Evolutionary conservation across 2,888 invertebrate species (phyloP).

Genomic region (Argyresthia goedartella): DNA sequence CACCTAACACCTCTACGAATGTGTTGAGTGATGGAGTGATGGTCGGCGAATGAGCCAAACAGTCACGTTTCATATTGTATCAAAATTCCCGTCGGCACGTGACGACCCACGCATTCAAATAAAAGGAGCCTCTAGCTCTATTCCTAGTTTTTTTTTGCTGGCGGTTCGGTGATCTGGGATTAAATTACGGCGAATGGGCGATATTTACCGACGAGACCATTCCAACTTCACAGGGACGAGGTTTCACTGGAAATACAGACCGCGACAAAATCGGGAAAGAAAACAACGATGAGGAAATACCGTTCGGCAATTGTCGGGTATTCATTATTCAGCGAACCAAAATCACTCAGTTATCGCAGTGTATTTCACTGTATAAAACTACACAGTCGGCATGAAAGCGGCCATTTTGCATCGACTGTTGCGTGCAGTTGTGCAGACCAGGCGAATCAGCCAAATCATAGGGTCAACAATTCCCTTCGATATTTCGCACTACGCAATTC

Average conservation of each 20-base stretch:
- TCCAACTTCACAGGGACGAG: no score
- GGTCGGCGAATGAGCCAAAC: constrained; percentile 33
- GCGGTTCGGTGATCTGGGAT: not conserved
- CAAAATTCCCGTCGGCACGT: constrained; percentile 43
- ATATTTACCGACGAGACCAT: no score
- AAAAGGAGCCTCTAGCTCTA: constrained; percentile 19
- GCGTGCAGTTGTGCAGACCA: not conserved
- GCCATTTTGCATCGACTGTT: not conserved
- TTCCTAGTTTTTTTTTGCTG: not conserved
- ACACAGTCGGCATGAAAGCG: not conserved
- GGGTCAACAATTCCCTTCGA: no score
- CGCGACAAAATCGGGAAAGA: constrained; percentile 4
- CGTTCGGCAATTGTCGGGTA: constrained; percentile 38
- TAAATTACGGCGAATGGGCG: not conserved
- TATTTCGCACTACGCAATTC: no score
- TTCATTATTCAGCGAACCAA: constrained; percentile 39
- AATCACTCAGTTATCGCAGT: constrained; percentile 30
- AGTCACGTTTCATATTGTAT: constrained; percentile 58
- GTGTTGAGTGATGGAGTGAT: constrained; percentile 17
- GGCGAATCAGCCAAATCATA: not conserved
- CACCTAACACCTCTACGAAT: constrained; percentile 7
- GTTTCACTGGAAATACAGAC: not conserved
- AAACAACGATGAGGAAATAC: constrained; percentile 23
- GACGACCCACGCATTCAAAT: constrained; percentile 40
- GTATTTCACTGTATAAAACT: constrained; percentile 14